Evolutionary conservation across 2,797 vertebrate genomes (phyloP), one percentile per base, ranked within the genome.

Genomic region (Trichosurus vulpecula): DNA sequence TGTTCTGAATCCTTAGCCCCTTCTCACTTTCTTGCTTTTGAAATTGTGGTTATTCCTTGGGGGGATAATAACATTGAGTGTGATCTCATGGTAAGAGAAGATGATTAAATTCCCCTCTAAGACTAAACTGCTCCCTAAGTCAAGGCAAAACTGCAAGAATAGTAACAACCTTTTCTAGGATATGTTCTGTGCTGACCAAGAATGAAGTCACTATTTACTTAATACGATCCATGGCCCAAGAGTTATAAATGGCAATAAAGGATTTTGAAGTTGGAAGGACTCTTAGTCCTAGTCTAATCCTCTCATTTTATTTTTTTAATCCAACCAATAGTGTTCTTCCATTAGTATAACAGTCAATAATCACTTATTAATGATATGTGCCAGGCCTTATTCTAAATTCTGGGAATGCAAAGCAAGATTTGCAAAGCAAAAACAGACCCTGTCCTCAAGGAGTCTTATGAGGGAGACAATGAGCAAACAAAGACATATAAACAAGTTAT

Each of bases 11-110:
- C 16, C 53, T 93, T 90, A 51, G 81, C 3, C 74, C 93, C 94
- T 93, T 91, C 47, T 58, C 93, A 96, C 95, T 94, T 14, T 52
- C 90, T 90, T 90, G 90, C 29, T 90, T 95, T 89, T 91, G 94
- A 97, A 96, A 96, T 47, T 61, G 30, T 41, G 27, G 91, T 94
- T 90, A 61, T 89, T 96, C 55, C 92, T 93, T 94, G 89, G 4
- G 52, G 66, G 47, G 35, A 91, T 93, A 91, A 57, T 35, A 93
- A 30, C 22, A 41, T 11, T 91, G 29, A 53, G n/a, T 94, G 93
- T 93, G 66, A 89, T 91, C 90, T 89, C 31, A 3, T 0, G 14
- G 27, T 92, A 92, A 94, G 58, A 94, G 56, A 51, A 92, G 96
- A 58, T 81, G 92, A 92, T 30, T 54, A 92, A 92, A 94, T 93